These are phyloP conservation scores for Polypterus bichir DNA, from an alignment of 2,113 vertebrate genomes.

Conservation along the genomic window DNA sequence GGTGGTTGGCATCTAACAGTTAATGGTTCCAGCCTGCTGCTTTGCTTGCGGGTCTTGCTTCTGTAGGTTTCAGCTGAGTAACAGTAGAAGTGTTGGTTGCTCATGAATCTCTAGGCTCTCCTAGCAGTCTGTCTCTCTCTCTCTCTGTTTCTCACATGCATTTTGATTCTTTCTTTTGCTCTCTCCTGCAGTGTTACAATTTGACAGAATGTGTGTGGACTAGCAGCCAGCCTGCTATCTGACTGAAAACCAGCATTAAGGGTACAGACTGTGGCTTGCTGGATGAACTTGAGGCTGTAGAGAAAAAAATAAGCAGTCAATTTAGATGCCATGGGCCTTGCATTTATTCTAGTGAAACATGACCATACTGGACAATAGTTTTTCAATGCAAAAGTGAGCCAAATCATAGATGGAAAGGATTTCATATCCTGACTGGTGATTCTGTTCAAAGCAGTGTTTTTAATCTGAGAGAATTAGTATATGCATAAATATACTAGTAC, in stretches of 20 bases:
- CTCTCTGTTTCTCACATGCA: neutral
- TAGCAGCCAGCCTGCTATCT: conserved; percentile 25
- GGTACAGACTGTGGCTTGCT: conserved; percentile 21
- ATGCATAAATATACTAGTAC: no score
- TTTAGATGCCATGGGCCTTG: neutral
- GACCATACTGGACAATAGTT: no score
- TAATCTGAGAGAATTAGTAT: neutral
- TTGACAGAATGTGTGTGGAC: conserved; percentile 23
- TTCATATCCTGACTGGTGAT: neutral
- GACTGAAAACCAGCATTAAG: conserved; percentile 31
- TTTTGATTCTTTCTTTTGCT: neutral
- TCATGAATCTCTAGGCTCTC: neutral
- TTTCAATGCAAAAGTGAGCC: neutral
- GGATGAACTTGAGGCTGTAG: conserved; percentile 43
- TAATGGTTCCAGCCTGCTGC: no score
- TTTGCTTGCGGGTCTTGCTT: no score
- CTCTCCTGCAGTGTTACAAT: conserved; percentile 30
- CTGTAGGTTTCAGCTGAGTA: no score
- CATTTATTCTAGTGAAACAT: no score
- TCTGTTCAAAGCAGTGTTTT: neutral
- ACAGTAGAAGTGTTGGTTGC: no score
- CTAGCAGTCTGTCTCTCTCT: neutral
- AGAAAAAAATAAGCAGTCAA: conserved; percentile 10
- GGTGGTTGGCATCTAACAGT: no score
- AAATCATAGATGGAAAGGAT: neutral